A percentile compares a stretch with the other conserved stretches of the same genome.
These are phyloP conservation scores for Alviniconcha strummeri DNA, from an alignment of 2,888 invertebrate genomes.

Conservation along the genomic window DNA sequence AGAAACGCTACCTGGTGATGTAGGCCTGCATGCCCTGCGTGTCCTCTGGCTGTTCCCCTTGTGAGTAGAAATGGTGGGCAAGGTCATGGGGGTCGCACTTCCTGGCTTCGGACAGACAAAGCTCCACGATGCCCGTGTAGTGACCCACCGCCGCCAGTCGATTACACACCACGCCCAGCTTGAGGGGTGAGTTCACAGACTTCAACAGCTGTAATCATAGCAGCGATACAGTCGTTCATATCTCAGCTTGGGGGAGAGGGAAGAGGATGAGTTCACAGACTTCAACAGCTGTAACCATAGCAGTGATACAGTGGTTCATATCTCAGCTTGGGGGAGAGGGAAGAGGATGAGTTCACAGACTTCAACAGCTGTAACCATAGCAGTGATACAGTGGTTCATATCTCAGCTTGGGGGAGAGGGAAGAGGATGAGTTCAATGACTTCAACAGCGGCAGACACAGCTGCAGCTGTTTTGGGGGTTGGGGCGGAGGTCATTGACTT, in stretches of 20 bases:
- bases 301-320: not conserved
- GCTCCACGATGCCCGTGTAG: slow-evolving; percentile 91
- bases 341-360: not conserved
- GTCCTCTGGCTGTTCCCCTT: slow-evolving; percentile 88
- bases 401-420: too few relatives aligned
- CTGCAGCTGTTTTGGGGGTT: too few relatives aligned
- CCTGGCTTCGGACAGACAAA: slow-evolving; percentile 88
- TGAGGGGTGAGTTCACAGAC: slow-evolving; percentile 90
- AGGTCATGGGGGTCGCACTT: slow-evolving; percentile 91
- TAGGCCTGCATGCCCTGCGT: slow-evolving; percentile 87
- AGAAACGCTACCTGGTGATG: slow-evolving; percentile 60
- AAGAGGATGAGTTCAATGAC: not conserved
- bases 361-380: slow-evolving; percentile 9
- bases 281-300: slow-evolving; percentile 9
- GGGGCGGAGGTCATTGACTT: too few relatives aligned
- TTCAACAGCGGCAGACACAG: not conserved
- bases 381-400: not conserved
- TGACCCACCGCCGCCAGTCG: slow-evolving; percentile 85
- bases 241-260: too few relatives aligned
- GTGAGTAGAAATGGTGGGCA: slow-evolving; percentile 90
- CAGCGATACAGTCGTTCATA: not conserved
- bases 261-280: not conserved
- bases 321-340: too few relatives aligned
- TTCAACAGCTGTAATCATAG: slow-evolving; percentile 81
- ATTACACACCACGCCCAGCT: slow-evolving; percentile 88